These are phyloP conservation scores for Suillia variegata DNA, from an alignment of 2,888 invertebrate species.

Conservation along the genomic window DNA sequence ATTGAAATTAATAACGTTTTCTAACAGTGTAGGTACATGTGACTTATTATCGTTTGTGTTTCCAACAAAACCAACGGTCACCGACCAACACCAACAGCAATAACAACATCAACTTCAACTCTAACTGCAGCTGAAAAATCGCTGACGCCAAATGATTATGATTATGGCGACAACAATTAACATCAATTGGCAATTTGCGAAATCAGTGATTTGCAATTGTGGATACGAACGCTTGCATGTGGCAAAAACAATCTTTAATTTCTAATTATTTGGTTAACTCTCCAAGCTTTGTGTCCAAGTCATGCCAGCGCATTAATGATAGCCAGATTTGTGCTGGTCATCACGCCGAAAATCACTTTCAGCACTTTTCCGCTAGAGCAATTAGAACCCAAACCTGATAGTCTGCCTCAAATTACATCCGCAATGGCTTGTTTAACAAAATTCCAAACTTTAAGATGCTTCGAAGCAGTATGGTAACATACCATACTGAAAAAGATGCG, in stretches of 20 bases:
- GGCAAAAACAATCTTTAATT: no score
- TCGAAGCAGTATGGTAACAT: not conserved
- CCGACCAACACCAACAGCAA: not conserved
- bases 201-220: slow-evolving; percentile 9
- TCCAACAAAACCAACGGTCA: not conserved
- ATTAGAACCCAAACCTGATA: not conserved
- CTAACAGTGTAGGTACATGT: no score
- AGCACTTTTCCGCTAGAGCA: slow-evolving; percentile 4
- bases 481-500: no score
- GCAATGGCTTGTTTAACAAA: slow-evolving; percentile 36
- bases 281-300: no score
- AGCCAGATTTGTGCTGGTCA: slow-evolving; percentile 12
- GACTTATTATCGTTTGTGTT: not conserved
- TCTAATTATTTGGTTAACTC: no score
- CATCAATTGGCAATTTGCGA: slow-evolving; percentile 18
- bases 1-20: no score
- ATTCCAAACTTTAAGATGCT: not conserved
- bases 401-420: slow-evolving; percentile 49
- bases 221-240: not conserved
- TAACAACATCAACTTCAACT: no score
- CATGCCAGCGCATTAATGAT: not conserved
- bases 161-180: slow-evolving; percentile 13
- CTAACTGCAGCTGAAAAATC: not conserved
- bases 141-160: slow-evolving; percentile 13
- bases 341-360: slow-evolving; percentile 11